A percentile compares a stretch with the other conserved stretches of the same genome.
These are phyloP conservation scores for Drosophila mojavensis DNA, from an alignment of 1,140 invertebrate genomes.

Conservation along the genomic window DNA sequence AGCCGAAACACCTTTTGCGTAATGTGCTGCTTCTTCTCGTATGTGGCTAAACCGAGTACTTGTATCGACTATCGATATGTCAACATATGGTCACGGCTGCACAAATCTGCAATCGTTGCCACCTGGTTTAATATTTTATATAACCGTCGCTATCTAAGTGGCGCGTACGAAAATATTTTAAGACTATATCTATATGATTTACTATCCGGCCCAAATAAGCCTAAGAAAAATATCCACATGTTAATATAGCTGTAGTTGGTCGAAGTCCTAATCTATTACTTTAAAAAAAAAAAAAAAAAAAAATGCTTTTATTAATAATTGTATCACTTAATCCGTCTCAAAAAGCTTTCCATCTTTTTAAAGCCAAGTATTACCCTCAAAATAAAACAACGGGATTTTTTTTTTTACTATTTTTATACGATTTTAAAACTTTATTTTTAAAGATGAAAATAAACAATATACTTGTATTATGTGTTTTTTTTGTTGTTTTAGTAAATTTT, in stretches of 20 bases:
- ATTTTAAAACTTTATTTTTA: constrained; percentile 84
- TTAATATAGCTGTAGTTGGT: too few species aligned
- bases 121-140: not conserved
- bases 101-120: not conserved
- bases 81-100: constrained; percentile 13
- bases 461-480: constrained; percentile 81
- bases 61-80: not conserved
- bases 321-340: too few species aligned
- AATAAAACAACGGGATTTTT: not conserved
- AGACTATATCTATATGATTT: too few species aligned
- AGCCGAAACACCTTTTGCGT: constrained; percentile 38
- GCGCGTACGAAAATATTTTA: too few species aligned
- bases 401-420: constrained; percentile 84
- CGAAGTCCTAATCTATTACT: too few species aligned
- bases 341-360: too few species aligned
- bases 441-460: constrained; percentile 84
- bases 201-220: too few species aligned
- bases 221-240: too few species aligned
- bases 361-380: not conserved
- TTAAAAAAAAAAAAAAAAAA: too few species aligned
- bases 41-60: not conserved
- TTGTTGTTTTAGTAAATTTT: constrained; percentile 81
- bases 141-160: not conserved
- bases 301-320: too few species aligned
- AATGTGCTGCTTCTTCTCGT: constrained; percentile 38